Percentiles rank a stretch among this genome's conserved stretches.
phyloP scores from a whole-genome alignment of 1,140 invertebrate genomes.

The Ceratoteleas bidentatus region DNA sequence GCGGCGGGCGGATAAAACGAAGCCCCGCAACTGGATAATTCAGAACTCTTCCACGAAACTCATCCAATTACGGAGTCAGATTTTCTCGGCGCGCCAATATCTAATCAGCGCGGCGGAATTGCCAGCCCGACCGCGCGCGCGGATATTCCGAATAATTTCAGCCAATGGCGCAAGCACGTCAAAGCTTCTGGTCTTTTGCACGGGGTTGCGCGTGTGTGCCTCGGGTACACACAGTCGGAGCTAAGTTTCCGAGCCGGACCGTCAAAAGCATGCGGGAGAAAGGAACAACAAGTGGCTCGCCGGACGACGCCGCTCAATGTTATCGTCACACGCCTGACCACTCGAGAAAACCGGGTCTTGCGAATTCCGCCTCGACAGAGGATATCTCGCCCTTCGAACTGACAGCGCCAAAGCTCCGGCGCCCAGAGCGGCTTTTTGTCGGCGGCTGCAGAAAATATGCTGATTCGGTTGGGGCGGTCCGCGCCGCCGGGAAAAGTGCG shows the following conservation, averaged over 20 bases:
- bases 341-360: conserved; percentile 63
- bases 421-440: conserved; percentile 43
- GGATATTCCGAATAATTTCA: conserved; percentile 38
- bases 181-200: conserved; percentile 41
- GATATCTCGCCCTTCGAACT: conserved; percentile 47
- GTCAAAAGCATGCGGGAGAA: conserved; percentile 64
- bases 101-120: conserved; percentile 18
- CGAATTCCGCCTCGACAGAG: conserved; percentile 41
- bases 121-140: conserved; percentile 14
- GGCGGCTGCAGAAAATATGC: conserved; percentile 54
- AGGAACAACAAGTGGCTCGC: conserved; percentile 67
- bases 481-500: conserved; percentile 35
- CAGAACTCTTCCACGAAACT: neutral
- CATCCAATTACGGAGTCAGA: conserved; percentile 1
- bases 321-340: conserved; percentile 65
- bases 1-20: too few relatives aligned
- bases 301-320: conserved; percentile 57
- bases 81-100: conserved; percentile 24
- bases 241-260: conserved; percentile 59
- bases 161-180: conserved; percentile 39
- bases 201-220: conserved; percentile 17
- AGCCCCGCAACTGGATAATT: too few relatives aligned
- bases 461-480: conserved; percentile 30
- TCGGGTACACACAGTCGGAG: conserved; percentile 30
- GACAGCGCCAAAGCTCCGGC: conserved; percentile 40